Base-by-base conservation (phyloP, 2,888 invertebrate genomes). In the Stenodera caucasica region DNA sequence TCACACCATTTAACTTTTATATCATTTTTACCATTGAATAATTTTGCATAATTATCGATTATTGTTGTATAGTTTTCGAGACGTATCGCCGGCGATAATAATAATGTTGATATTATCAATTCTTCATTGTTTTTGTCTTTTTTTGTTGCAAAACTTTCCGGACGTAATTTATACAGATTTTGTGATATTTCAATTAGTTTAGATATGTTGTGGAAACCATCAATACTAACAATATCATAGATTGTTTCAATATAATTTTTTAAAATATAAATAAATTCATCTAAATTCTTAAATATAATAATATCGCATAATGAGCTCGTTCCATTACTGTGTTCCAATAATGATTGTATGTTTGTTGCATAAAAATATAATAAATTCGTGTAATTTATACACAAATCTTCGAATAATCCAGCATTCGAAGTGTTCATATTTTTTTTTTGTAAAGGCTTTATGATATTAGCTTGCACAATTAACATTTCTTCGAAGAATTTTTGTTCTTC, bases 211-310 rank as follows among this genome's bases (percentile, higher is more conserved):
- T 82, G 75, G 73, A 90, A 90, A 33, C 90, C 91, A 73, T 88
- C 86, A 64, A 90, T 83, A 69, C 89, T 88, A 73, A 88, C 87
- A 65, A 90, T 84, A 83, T 90, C 88, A 78, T 90, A 90, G 76
- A 90, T 83, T 70, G 86, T 85, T 79, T 86, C 83, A 50, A 89
- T 84, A 82, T 91, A 91, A 77, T 85, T 85, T 77, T 85, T 88
- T 77, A 89, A 90, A 64, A 89, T 83, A 75, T 85, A 84, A 74
- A 90, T 85, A 80, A 85, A 87, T 80, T 91, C 91, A 72, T 90
- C 88, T 75, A 86, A 83, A 80, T 87, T 85, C 75, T 87, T 86
- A 70, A 91, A 83, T 72, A 90, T 84, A 53, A 86, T 81, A 73
- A 91, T 84, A 81, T 90, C 88, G 76, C 85, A 85, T 71, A 88